Base-by-base conservation (phyloP, 23 tunicate genomes). In the Trididemnum clinides region DNA sequence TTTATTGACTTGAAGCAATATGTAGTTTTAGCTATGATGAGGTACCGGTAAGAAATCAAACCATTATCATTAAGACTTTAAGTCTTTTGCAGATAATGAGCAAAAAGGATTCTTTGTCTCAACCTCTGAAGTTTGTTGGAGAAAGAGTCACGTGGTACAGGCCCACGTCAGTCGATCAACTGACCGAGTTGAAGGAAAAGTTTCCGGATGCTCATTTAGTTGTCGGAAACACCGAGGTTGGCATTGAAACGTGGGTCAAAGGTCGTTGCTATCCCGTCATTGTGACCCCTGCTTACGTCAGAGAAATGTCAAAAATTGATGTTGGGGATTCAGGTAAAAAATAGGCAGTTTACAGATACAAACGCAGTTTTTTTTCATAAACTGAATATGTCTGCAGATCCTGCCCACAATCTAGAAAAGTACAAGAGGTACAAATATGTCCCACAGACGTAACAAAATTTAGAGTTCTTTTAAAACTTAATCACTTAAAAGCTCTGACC, bases 141-240 rank as follows among this genome's bases (percentile, higher is more conserved):
- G 97, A 94, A 58, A 72, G 82, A 0, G 91, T 87, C 63, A 88
- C 99, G 32, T 97, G 99, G 99, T 91, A 88, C 65, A 75, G 84
- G 51, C 99, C 99, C 33, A 64, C 57, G 31, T 50, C 88, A 0
- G 72, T 97, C 0, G 63, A 80, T 1, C 91, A 92, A 29, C 44
- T 97, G 71, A 64, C 89, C 30, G 74, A 66, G 26, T 72, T 97
- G 32, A 90, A 94, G 34, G 62, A 33, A 64, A 81, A 34, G n/a
- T 75, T 36, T 66, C 95, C 97, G 28, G 87, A 88, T 32, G 90
- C 97, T 33, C 92, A 81, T 27, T 26, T 97, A 23, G 97, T 97
- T 26, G 80, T 71, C 44, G 99, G 99, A 33, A 97, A 97, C 80
- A 92, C 97, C 12, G 97, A 97, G 81, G 50, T 93, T 59, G 99